These are phyloP conservation scores for Podotricha telesiphe DNA, from an alignment of 2,888 invertebrate species.

Conservation along the genomic window DNA sequence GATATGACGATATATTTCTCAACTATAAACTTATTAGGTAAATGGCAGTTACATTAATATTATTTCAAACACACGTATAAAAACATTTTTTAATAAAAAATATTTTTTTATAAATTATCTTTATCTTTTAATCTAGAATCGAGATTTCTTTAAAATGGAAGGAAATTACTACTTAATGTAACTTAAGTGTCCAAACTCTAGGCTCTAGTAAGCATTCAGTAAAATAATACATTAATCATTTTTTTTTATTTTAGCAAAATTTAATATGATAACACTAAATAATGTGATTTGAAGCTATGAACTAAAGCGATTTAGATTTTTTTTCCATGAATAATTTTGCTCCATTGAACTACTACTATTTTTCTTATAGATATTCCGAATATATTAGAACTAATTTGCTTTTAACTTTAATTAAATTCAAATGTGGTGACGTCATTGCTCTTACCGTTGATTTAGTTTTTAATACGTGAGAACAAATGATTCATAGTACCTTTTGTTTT, in stretches of 20 bases:
- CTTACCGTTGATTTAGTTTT: neutral
- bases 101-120: neutral
- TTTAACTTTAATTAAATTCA: neutral
- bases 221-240: too few species aligned
- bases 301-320: neutral
- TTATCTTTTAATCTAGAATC: neutral
- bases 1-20: conserved; percentile 2
- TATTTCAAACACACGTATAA: neutral
- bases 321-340: neutral
- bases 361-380: neutral
- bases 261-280: neutral
- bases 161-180: neutral
- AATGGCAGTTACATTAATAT: conserved; percentile 13
- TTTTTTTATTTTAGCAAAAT: neutral
- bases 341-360: neutral
- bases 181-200: neutral
- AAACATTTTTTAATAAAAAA: conserved; percentile 7
- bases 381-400: neutral
- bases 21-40: conserved; percentile 13
- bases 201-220: neutral
- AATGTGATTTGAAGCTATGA: neutral
- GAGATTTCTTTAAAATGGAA: conserved; percentile 10
- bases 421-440: neutral
- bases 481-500: conserved; percentile 1
- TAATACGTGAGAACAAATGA: neutral